phyloP scores from a whole-genome alignment of 1,140 invertebrate genomes.

The Magallana angulata region DNA sequence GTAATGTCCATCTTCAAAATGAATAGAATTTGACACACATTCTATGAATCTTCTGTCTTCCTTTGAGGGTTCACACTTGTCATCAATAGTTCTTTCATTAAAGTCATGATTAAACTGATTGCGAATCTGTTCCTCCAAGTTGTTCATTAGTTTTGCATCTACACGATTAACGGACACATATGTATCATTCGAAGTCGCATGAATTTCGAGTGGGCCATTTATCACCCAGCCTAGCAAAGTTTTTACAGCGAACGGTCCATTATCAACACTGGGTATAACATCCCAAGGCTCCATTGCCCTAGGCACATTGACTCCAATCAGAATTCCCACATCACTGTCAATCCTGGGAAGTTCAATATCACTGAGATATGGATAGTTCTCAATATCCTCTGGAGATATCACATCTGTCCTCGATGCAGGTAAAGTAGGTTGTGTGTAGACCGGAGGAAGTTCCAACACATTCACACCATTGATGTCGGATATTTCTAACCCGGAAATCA shows the following conservation, averaged over 20 bases:
- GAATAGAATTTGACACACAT: constrained; percentile 32
- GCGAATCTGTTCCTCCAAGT: constrained; percentile 35
- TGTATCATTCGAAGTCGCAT: not conserved
- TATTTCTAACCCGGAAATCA: not conserved
- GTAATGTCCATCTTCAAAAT: constrained; percentile 38
- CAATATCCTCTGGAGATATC: not conserved
- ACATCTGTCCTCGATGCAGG: constrained; percentile 41
- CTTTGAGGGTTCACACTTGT: constrained; percentile 24
- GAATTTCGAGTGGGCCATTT: constrained; percentile 38
- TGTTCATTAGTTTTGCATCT: not conserved
- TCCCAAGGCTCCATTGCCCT: constrained; percentile 48
- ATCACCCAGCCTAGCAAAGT: constrained; percentile 51
- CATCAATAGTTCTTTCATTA: constrained; percentile 39
- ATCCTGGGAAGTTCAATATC: constrained; percentile 42
- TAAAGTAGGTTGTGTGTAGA: not conserved
- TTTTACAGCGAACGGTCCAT: constrained; percentile 45
- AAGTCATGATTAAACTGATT: constrained; percentile 43
- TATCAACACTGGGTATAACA: constrained; percentile 7
- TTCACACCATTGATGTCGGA: no score
- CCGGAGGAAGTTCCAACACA: no score
- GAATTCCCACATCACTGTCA: constrained; percentile 37
- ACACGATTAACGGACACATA: constrained; percentile 39
- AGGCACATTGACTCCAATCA: constrained; percentile 45
- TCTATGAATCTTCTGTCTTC: constrained; percentile 43
- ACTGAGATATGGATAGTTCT: constrained; percentile 36